These are phyloP conservation scores for Amblyteles armatorius DNA, from an alignment of 2,888 invertebrate species.

Conservation along the genomic window DNA sequence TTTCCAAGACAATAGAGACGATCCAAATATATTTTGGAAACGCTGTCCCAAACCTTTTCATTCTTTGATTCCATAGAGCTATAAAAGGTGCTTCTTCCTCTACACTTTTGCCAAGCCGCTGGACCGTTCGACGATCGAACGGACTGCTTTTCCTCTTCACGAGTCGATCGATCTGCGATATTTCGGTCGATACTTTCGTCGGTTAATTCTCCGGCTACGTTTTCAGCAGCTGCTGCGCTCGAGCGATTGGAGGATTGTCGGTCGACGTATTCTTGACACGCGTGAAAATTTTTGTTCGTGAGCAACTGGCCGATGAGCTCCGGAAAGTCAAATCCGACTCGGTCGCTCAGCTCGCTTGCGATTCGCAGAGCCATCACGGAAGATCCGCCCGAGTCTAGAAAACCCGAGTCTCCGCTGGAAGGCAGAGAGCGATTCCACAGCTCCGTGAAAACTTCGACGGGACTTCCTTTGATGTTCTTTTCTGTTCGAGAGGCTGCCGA, in stretches of 20 bases:
- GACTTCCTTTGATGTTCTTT: constrained; percentile 72
- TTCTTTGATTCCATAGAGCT: neutral
- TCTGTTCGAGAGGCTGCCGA: constrained; percentile 77
- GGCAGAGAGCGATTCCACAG: constrained; percentile 75
- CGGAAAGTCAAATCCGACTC: constrained; percentile 84
- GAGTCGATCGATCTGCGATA: neutral
- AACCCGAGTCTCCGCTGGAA: constrained; percentile 83
- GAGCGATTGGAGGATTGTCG: constrained; percentile 20
- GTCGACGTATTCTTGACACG: constrained; percentile 79
- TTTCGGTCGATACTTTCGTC: neutral
- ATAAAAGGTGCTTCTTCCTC: constrained; percentile 67
- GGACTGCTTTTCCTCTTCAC: neutral
- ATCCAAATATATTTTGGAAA: constrained; percentile 79
- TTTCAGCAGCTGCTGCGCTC: constrained; percentile 15
- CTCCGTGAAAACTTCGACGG: constrained; percentile 68
- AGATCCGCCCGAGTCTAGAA: constrained; percentile 89
- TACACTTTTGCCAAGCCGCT: constrained; percentile 76
- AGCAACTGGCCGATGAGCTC: constrained; percentile 87
- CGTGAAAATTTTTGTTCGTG: constrained; percentile 84
- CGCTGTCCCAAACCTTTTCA: constrained; percentile 31
- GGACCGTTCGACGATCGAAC: neutral
- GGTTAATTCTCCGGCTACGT: constrained; percentile 18
- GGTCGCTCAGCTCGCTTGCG: constrained; percentile 86
- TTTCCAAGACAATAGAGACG: constrained; percentile 89
- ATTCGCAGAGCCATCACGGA: constrained; percentile 90